Percentiles rank a stretch among this genome's conserved stretches.
phyloP scores from a whole-genome alignment of 2,797 vertebrate genomes.

The Steatocranus sp. region DNA sequence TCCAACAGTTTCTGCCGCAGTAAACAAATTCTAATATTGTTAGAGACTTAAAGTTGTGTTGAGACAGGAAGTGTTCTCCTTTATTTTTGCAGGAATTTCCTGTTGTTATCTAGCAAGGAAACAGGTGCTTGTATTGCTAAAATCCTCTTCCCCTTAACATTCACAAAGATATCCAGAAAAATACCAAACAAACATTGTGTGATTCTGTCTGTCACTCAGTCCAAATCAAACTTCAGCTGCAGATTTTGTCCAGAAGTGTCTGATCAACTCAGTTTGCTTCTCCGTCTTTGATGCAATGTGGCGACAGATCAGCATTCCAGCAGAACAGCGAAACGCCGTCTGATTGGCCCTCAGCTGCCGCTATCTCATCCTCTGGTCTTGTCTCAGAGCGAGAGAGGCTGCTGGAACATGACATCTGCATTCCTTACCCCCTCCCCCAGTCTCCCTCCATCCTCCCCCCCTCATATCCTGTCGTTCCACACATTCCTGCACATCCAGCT shows the following conservation, averaged over 20 bases:
- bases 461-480: slow-evolving; percentile 36
- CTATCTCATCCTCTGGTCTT: slow-evolving; percentile 22
- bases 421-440: background rate
- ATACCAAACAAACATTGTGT: background rate
- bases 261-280: background rate
- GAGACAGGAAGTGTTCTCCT: slow-evolving; percentile 16
- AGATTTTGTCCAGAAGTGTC: background rate
- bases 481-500: slow-evolving; percentile 38
- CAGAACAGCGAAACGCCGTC: background rate
- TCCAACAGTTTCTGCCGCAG: background rate
- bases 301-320: background rate
- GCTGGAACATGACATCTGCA: slow-evolving; percentile 14
- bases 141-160: background rate
- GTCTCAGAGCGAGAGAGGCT: background rate
- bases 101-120: slow-evolving; percentile 30
- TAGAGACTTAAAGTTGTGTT: background rate
- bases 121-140: slow-evolving; percentile 13
- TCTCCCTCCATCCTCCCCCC: background rate
- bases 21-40: background rate
- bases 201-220: background rate
- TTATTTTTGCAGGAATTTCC: slow-evolving; percentile 32
- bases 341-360: background rate
- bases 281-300: background rate
- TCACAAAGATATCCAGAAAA: background rate
- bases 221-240: background rate